Percentiles rank a stretch among this genome's conserved stretches.
phyloP scores from a whole-genome alignment of 2,797 vertebrate species.

The Channallabes apus region DNA sequence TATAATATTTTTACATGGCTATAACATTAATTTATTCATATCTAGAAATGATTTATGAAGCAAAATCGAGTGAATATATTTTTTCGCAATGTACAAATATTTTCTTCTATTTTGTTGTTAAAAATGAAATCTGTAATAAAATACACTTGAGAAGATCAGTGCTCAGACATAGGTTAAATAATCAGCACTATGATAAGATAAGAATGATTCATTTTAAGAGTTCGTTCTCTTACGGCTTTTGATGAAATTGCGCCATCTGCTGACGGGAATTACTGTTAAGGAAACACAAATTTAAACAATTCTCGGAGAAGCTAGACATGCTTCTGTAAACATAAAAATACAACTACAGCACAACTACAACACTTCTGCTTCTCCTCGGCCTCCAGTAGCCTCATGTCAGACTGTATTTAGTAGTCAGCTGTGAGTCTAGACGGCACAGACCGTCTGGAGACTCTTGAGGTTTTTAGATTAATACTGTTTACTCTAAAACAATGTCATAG shows the following conservation, averaged over 20 bases:
- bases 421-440: background rate
- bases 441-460: too few relatives aligned
- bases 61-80: background rate
- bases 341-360: background rate
- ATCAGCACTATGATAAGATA: background rate
- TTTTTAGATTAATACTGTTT: background rate
- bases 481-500: background rate
- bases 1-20: background rate
- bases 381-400: background rate
- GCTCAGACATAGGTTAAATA: background rate
- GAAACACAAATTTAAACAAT: too few relatives aligned
- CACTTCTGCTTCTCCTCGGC: background rate
- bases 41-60: background rate
- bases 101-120: background rate
- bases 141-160: background rate
- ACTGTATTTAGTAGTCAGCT: background rate
- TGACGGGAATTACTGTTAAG: background rate
- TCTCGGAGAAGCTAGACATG: background rate
- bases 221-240: background rate
- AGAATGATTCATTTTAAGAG: background rate
- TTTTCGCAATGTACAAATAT: background rate
- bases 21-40: background rate
- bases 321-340: background rate
- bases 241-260: constrained; percentile 39
- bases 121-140: background rate